Conservation (phyloP, 2,888 invertebrate species). For the Agrotis puta region DNA sequence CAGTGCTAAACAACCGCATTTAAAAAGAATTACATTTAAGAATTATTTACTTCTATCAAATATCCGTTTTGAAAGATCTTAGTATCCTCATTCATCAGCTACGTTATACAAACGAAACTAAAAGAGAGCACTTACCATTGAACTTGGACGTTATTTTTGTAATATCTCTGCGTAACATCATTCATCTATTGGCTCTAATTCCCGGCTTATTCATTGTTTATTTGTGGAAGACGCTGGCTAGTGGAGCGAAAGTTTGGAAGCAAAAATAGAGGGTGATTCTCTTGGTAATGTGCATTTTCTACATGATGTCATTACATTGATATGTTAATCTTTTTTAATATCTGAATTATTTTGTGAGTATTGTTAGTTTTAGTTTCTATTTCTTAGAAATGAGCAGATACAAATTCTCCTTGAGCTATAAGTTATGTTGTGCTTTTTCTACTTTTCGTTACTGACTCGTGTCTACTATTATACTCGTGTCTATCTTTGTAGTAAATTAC, state of each 20-base stretch:
- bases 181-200: conserved; percentile 52
- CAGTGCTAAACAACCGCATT: conserved; percentile 17
- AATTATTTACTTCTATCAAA: conserved; percentile 39
- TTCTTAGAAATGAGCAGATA: conserved; percentile 1
- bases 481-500: background rate
- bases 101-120: conserved; percentile 38
- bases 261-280: conserved; percentile 53
- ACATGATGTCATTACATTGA: conserved; percentile 52
- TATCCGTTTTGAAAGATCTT: conserved; percentile 41
- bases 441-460: background rate
- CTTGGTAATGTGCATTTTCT: conserved; percentile 38
- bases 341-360: conserved; percentile 2
- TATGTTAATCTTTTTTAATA: background rate
- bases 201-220: conserved; percentile 57
- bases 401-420: background rate
- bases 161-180: conserved; percentile 49
- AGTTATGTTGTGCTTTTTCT: background rate
- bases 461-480: background rate
- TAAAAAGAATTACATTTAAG: conserved; percentile 18
- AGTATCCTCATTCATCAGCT: conserved; percentile 28
- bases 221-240: conserved; percentile 41
- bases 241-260: conserved; percentile 42
- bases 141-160: conserved; percentile 62
- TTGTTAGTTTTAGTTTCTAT: background rate
- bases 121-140: conserved; percentile 59